Base-by-base conservation (phyloP, 2,113 vertebrate species). In the Ifrita kowaldi region DNA sequence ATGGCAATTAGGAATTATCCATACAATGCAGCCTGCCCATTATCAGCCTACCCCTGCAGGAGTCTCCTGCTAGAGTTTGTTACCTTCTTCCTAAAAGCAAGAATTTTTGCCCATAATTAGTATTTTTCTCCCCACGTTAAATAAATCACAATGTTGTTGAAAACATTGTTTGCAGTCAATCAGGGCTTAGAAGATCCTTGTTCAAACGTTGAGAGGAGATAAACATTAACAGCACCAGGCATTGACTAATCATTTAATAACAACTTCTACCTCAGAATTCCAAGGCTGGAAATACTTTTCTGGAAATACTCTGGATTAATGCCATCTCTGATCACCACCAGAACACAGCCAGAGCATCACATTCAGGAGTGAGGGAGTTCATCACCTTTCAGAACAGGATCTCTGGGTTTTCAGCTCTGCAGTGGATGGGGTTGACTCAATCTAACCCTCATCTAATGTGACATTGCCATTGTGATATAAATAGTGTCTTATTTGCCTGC, bases 401-500 rank as follows among this genome's bases (percentile, higher is more conserved):
- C 49, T 75, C 56, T 44, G 64, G 50, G 55, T 63, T 87, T 93
- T 35, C 67, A 55, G 57, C 75, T 77, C 79, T 59, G 79, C 71
- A 69, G 42, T 21, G 22, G 42, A 88, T 27, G 39, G 68, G 63
- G 44, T 44, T 93, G 81, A 75, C 77, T 95, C 37, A 18, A n/a
- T 63, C 67, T 44, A 89, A 79, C 70, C 65, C 91, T 90, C 53
- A 89, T 83, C 92, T 81, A 96, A 91, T 64, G 75, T 87, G 78
- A 93, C 88, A 90, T 5, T 90, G 65, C 69, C 83, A 70, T 67
- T 55, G 90, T 47, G 77, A 89, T 92, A 95, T 78, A 97, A 97
- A 95, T 93, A 97, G 93, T 74, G 93, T 96, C 87, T 84, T 78
- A 84, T 92, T 93, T 95, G 87, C 79, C 89, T 93, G 90, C 92